Conservation (phyloP, 2,797 vertebrate species). For the Mormyrus proboscirostris region DNA sequence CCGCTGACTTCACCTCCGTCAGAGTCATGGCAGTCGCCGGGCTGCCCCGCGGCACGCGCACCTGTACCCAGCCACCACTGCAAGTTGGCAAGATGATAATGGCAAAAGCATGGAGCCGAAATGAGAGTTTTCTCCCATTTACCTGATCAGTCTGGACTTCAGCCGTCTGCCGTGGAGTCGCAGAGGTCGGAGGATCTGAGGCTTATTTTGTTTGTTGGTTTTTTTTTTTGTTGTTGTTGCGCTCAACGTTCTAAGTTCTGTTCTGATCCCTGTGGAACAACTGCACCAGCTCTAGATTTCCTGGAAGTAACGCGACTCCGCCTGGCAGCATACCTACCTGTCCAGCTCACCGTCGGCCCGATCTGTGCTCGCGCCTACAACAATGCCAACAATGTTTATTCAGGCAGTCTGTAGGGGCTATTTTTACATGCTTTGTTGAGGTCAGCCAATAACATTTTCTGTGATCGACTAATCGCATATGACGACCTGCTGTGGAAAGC, state of each 20-base stretch:
- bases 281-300: not conserved
- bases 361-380: not conserved
- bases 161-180: not conserved
- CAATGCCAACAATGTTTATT: not conserved
- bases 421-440: constrained; percentile 27
- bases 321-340: constrained; percentile 13
- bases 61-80: not conserved
- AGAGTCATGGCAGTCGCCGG: constrained; percentile 20
- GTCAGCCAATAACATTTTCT: not conserved
- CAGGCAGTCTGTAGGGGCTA: not conserved
- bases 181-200: not conserved
- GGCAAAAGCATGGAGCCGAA: not conserved
- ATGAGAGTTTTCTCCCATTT: not conserved
- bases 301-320: constrained; percentile 12
- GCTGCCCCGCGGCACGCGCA: not conserved
- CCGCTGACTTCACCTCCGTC: not conserved
- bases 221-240: not conserved
- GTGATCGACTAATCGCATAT: not conserved
- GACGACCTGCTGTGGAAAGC: not conserved
- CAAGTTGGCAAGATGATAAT: not conserved
- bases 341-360: not conserved
- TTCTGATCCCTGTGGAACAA: constrained; percentile 20
- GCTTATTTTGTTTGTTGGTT: not conserved
- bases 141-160: constrained; percentile 20
- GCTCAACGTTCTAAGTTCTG: not conserved